Base-by-base conservation (phyloP, 1,140 invertebrate species). In the Mya arenaria region DNA sequence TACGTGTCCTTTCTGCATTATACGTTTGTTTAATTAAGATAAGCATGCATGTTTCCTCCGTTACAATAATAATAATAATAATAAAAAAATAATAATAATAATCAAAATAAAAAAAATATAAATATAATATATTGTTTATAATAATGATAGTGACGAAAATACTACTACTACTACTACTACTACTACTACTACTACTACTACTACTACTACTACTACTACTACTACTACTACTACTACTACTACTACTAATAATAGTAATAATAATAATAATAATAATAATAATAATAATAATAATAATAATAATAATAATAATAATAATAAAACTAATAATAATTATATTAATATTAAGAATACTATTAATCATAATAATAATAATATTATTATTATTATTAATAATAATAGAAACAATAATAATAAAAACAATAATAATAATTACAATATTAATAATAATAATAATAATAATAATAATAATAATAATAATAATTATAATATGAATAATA, bases 241-340 rank as follows among this genome's bases (percentile, higher is more conserved):
- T 52, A 52, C 48, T 52, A 48, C 10, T 48, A 48, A 48, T 48
- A 48, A 48, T 48, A 48, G 19, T 48, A 48, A 48, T 48, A 48
- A 48, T 48, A 48, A 48, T 48, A 48, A 48, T 48, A 48, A 48
- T 48, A 48, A 48, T 48, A 48, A 48, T 48, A 48, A 48, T 48
- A 48, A 48, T 48, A 48, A 48, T 48, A 48, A 48, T 48, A 48
- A 10, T 48, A 48, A 8, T 52, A 52, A 52, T 52, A 52, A 1
- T 1, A 1, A 52, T 52, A 52, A 3, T 52, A 1, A 52, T 3
- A 52, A 8, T 3, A 52, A 52, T 48, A 48, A 48, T 48, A 48
- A 48, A 13, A 48, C 10, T 48, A 48, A 48, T 48, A 48, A 48
- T 48, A 48, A 48, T 48, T 13, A 48, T 48, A 48, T 13, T 48